A percentile compares a stretch with the other conserved stretches of the same genome.
Conservation (phyloP, 2,797 vertebrate species). For the Pangasius krempfi region DNA sequence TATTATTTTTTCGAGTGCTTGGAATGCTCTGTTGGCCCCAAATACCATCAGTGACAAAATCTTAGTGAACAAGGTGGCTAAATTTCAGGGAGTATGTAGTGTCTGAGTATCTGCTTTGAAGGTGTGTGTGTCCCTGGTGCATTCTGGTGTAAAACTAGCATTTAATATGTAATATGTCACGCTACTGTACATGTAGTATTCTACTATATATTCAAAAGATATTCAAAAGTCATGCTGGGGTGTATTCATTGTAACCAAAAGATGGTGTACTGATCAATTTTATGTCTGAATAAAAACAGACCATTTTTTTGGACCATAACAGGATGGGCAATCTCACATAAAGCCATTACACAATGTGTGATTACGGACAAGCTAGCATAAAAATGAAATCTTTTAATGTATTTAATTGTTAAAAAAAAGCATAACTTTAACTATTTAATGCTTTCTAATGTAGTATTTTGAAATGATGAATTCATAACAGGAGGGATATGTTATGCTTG, state of each 20-base stretch:
- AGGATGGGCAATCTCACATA: background rate
- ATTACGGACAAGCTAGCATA: background rate
- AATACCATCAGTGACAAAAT: slow-evolving; percentile 57
- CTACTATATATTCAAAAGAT: too few species aligned
- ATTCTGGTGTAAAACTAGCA: background rate
- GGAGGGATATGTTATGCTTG: background rate
- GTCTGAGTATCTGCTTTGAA: background rate
- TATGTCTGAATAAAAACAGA: background rate
- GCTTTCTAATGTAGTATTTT: background rate
- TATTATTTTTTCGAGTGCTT: slow-evolving; percentile 72
- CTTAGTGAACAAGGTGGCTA: slow-evolving; percentile 59
- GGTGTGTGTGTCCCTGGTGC: background rate
- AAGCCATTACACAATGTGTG: background rate
- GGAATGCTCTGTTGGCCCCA: slow-evolving; percentile 61
- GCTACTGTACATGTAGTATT: background rate
- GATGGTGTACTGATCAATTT: background rate
- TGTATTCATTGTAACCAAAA: background rate
- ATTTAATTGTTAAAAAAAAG: background rate
- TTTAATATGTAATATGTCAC: slow-evolving; percentile 3
- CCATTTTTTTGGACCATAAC: background rate
- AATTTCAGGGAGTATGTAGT: background rate
- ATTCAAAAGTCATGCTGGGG: background rate
- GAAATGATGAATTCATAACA: background rate
- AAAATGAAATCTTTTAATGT: background rate
- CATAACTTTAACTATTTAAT: background rate